Base-by-base conservation (phyloP, 1,140 invertebrate genomes). In the Achatina immaculata region DNA sequence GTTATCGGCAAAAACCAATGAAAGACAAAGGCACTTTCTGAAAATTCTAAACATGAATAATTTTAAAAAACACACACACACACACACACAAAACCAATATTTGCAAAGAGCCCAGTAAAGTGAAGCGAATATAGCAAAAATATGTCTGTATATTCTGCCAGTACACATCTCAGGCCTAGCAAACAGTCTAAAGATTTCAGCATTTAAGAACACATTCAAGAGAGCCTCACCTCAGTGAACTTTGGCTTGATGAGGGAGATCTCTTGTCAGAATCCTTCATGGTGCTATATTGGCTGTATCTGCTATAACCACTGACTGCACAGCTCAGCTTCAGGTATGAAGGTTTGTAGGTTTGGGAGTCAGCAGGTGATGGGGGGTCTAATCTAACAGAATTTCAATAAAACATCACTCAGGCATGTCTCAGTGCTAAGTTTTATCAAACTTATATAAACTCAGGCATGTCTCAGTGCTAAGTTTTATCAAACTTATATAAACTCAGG, bases 311-410 rank as follows among this genome's bases (percentile, higher is more conserved):
- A 84, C 87, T 88, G 16, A 88, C 87, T 16, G 86, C 84, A 84
- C 87, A 87, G 82, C 86, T 87, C 40, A 88, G 82, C 77, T 86
- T 87, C 72, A 88, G 76, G 82, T 88, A 88, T n/a, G 87, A 88
- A 7, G 87, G 87, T 58, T 83, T 85, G 58, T 83, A 83, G 24
- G 72, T 78, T n/a, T n/a, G n/a, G 43, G 80, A 77, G 62, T 86
- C 85, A 24, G 71, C 48, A 34, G 48, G 65, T 21, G 48, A 51
- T 6, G 69, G 66, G 21, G 69, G 58, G 42, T 31, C 45, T 42
- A 36, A 80, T n/a, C 55, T 74, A 38, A 51, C 38, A 21, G 55
- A 14, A 58, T 11, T 19, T 24, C 14, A 66, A 19, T 66, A 66
- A 66, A 19, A 66, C 65, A 66, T 66, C 11, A 19, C 14, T 66